phyloP scores from a whole-genome alignment of 2,113 vertebrate genomes.

The Peromyscus maniculatus region DNA sequence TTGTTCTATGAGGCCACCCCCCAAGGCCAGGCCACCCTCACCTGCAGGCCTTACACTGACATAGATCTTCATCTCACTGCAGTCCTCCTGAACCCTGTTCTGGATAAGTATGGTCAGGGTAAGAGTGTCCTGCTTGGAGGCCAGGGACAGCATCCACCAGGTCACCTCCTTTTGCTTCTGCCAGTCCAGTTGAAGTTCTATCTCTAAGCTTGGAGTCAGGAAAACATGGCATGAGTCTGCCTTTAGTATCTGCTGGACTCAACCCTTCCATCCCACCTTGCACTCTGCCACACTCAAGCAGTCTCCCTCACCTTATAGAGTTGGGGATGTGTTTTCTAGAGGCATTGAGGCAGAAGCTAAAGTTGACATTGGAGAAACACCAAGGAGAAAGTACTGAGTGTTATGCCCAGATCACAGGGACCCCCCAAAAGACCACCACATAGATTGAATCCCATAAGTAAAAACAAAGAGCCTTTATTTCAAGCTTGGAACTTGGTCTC shows the following conservation, averaged over 20 bases:
- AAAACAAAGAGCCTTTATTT: no score
- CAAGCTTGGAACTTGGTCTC: no score
- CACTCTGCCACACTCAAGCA: background rate
- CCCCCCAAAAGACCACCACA: no score
- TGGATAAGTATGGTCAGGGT: background rate
- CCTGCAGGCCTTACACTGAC: constrained; percentile 87
- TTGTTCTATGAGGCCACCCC: background rate
- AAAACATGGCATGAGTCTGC: fast-evolving
- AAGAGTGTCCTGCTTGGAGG: background rate
- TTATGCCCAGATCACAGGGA: no score
- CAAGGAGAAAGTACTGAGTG: constrained; percentile 52
- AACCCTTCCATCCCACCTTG: background rate
- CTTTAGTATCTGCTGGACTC: background rate
- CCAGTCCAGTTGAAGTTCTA: constrained; percentile 93
- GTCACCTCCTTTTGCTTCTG: constrained; percentile 92
- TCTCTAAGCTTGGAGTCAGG: constrained; percentile 88
- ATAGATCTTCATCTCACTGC: constrained; percentile 91
- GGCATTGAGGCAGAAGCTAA: constrained; percentile 95
- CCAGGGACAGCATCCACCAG: constrained; percentile 81
- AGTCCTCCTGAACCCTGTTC: background rate
- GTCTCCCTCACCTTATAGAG: constrained; percentile 89
- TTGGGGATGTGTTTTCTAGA: constrained; percentile 93
- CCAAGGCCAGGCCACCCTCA: fast-evolving
- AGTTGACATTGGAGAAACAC: constrained; percentile 91
- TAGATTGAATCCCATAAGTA: no score